Base-by-base conservation (phyloP, 1,140 invertebrate species). In the Spodoptera frugiperda region DNA sequence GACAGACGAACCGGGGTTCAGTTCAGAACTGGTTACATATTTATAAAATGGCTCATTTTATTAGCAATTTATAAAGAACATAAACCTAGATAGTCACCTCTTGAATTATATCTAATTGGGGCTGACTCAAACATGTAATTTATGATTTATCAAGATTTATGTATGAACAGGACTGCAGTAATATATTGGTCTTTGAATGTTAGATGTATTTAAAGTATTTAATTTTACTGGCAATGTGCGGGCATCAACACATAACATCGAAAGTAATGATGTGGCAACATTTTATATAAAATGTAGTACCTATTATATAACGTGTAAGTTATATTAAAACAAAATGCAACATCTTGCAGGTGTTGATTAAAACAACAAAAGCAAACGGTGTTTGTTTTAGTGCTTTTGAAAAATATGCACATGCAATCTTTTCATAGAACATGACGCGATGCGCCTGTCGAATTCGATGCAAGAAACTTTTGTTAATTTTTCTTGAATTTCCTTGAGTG, bases 101-200 rank as follows among this genome's bases (percentile, higher is more conserved):
- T 61, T 44, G 57, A 61, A 61, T 61, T 61, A 44, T 44, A 17
- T 33, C n/a, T 19, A 44, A 61, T 19, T n/a, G 55, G 15, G 57
- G 11, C 19, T 57, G 25, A 21, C 19, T 39, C 33, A 39, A 39
- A 3, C 33, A 25, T 12, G 17, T 57, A 12, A 57, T 57, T 57
- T 57, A 61, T 61, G 57, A 39, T 5, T 61, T 44, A 59, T 57
- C 30, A 61, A 44, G 57, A 39, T 5, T 61, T 44, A 59, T 59
- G 55, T 59, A 11, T 17, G 33, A 39, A 61, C 57, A 61, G 57
- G 1, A 44, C 33, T 5, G 14, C 21, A 49, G 51, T 61, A 25
- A 39, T 59, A 59, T 15, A 55, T 55, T 25, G 54, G 19, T 21
- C 30, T 15, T 14, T 11, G 25, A 33, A 33, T 53, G 51, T 17